phyloP scores from a whole-genome alignment of 2,797 vertebrate species.

The Meriones psammophilus region DNA sequence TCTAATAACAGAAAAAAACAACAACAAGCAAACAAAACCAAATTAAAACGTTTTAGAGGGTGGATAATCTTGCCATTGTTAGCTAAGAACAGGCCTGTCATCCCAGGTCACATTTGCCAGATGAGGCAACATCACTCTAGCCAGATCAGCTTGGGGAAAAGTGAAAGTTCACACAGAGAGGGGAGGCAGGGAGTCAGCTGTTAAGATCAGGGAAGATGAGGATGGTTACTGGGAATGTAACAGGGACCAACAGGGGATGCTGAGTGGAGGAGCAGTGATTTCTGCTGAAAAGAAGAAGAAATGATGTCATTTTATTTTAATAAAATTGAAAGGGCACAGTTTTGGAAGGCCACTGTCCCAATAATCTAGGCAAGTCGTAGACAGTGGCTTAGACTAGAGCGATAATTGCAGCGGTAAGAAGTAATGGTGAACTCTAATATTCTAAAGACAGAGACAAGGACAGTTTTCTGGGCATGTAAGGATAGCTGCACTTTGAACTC shows the following conservation, averaged over 20 bases:
- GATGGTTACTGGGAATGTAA: no score
- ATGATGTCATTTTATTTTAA: neutral
- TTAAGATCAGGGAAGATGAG: no score
- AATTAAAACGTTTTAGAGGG: neutral
- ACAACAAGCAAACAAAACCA: neutral
- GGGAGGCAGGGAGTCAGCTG: no score
- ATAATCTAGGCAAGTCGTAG: neutral
- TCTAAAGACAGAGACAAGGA: neutral
- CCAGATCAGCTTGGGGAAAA: neutral
- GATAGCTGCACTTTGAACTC: neutral
- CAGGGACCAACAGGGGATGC: neutral
- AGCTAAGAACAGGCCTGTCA: neutral
- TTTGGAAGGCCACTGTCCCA: neutral
- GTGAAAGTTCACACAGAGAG: neutral
- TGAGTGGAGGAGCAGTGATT: neutral
- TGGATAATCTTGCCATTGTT: neutral
- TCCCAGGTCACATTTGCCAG: neutral
- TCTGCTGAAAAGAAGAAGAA: neutral
- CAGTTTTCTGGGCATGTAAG: neutral
- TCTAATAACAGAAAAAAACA: constrained; percentile 5
- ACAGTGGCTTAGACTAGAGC: neutral
- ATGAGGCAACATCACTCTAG: neutral
- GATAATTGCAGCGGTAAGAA: neutral
- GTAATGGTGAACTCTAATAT: neutral
- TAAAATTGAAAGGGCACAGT: neutral